Conservation (phyloP, 2,888 invertebrate species). For the Heteromyza rotundicornis region DNA sequence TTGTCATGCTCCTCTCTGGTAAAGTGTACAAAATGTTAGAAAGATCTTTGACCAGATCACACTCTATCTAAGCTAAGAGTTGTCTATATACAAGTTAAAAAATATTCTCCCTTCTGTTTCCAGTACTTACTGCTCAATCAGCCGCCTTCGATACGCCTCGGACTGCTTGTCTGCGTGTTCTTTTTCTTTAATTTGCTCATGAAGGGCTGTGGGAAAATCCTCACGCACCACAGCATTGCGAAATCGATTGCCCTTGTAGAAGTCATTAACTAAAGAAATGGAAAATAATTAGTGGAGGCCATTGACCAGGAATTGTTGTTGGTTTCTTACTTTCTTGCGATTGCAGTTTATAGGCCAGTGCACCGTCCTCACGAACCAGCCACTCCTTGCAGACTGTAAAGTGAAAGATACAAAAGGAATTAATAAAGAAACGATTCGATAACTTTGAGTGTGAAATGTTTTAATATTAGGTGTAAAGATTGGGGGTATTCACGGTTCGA, state of each 20-base stretch:
- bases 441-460: too few relatives aligned
- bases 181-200: slow-evolving; percentile 75
- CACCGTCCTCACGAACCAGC: slow-evolving; percentile 84
- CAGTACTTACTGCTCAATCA: slow-evolving; percentile 70
- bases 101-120: not conserved
- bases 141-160: slow-evolving; percentile 63
- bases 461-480: too few relatives aligned
- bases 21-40: slow-evolving; percentile 17
- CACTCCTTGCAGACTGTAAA: slow-evolving; percentile 79
- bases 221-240: slow-evolving; percentile 79
- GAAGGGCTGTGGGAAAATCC: slow-evolving; percentile 77
- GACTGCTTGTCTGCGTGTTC: slow-evolving; percentile 70
- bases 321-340: slow-evolving; percentile 83
- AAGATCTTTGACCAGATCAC: too few relatives aligned
- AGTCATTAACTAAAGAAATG: slow-evolving; percentile 71
- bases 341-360: slow-evolving; percentile 79
- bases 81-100: too few relatives aligned
- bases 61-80: too few relatives aligned
- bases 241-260: slow-evolving; percentile 77
- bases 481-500: too few relatives aligned
- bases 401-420: not conserved
- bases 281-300: not conserved
- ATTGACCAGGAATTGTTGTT: too few relatives aligned
- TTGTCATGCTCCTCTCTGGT: slow-evolving; percentile 73
- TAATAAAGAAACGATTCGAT: not conserved